Evolutionary conservation across 2,888 invertebrate species (phyloP), one percentile per base, ranked within the genome.

Genomic region (Ptychoptera contaminata): DNA sequence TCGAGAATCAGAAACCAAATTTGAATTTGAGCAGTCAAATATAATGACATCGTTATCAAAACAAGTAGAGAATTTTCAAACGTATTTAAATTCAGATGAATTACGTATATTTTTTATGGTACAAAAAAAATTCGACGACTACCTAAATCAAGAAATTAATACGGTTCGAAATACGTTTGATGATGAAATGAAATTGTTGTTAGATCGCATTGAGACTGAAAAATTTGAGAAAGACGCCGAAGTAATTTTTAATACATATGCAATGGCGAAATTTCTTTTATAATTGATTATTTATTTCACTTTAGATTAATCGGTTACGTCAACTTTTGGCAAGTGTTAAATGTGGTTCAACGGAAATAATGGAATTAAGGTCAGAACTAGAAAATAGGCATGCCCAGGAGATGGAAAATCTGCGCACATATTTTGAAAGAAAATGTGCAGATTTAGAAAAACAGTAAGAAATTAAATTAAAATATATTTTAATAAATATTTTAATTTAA

Each of bases 371-470:
- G 44, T 61, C 68, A 29, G 81, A 81, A 54, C 60, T 82, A 29
- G 75, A 76, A 44, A 57, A 63, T 5, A 76, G 77, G 54, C 83
- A 86, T 62, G 70, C 76, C 32, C 76, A 74, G 49, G 82, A 86
- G 59, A 79, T 86, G 77, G 83, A 83, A 59, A 79, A 84, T 56
- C 60, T 86, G 44, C 69, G 85, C 39, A 80, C 74, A 9, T 86
- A 85, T 56, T 86, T 84, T 56, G 86, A 86, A 56, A 72, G 78
- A 55, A 84, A 83, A 57, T 86, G 84, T 57, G 72, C 77, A 1
- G 82, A 85, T 54, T 72, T 86, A 62, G 83, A 83, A 57, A 80
- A 82, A 55, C 80, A 84, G 76, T 82, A 61, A 63, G 69, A 59
- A 23, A 32, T 42, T 44, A 30, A 44, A 32, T 37, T 46, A 11